phyloP scores from a whole-genome alignment of 2,888 invertebrate genomes.

The Cheilosia pagana region DNA sequence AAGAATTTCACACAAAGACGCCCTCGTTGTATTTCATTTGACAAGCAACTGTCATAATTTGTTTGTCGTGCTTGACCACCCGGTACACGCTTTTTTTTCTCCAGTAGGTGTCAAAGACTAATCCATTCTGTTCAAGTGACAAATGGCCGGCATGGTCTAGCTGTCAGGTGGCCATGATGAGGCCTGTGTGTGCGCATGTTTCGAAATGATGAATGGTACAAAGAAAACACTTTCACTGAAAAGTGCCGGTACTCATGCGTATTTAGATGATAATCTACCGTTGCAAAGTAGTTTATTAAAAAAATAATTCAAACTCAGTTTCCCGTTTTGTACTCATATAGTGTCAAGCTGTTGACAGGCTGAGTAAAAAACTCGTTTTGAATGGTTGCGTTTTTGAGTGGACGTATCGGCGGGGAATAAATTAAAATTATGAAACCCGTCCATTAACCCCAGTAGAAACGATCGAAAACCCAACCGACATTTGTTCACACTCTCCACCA shows the following conservation, averaged over 20 bases:
- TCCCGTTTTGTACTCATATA: slow-evolving; percentile 16
- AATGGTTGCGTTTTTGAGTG: slow-evolving; percentile 39
- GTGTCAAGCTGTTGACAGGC: slow-evolving; percentile 38
- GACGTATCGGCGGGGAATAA: slow-evolving; percentile 6
- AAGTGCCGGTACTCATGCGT: slow-evolving; percentile 32
- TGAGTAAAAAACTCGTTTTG: slow-evolving; percentile 19
- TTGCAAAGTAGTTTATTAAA: slow-evolving; percentile 28
- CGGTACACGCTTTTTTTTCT: slow-evolving; percentile 7
- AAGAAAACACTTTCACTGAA: slow-evolving; percentile 35
- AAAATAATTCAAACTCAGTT: slow-evolving; percentile 8
- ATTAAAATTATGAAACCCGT: background rate
- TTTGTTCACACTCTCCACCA: slow-evolving; percentile 1
- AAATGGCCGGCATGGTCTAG: slow-evolving; percentile 25
- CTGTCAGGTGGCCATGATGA: background rate
- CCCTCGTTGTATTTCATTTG: slow-evolving; percentile 22
- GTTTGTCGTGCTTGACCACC: slow-evolving; percentile 59
- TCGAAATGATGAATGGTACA: slow-evolving; percentile 35
- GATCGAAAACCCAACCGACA: background rate
- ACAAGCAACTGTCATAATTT: slow-evolving; percentile 60
- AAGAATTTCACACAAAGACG: slow-evolving; percentile 8
- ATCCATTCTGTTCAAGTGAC: slow-evolving; percentile 32
- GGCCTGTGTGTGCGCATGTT: too few species aligned
- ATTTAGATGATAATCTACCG: slow-evolving; percentile 22
- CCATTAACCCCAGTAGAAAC: background rate
- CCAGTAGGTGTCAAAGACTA: slow-evolving; percentile 29